phyloP scores from a whole-genome alignment of 1,140 invertebrate species.

The Macrotrachela quadricornifera region DNA sequence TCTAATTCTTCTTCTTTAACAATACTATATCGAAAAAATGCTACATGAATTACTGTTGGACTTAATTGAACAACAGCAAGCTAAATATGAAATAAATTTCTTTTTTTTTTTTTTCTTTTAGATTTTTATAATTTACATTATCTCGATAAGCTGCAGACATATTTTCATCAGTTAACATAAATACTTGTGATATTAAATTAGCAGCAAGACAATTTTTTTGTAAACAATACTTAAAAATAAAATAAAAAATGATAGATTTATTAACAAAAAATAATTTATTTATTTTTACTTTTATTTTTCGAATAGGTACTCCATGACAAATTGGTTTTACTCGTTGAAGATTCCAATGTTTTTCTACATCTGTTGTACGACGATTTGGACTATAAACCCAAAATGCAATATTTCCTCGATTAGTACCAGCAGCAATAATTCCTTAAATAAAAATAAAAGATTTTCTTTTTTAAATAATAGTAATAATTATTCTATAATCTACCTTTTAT shows the following conservation, averaged over 20 bases:
- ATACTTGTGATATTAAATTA: conserved; percentile 61
- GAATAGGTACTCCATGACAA: neutral
- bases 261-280: too few species aligned
- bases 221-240: conserved; percentile 25
- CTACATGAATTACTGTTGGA: conserved; percentile 37
- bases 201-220: conserved; percentile 44
- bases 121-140: conserved; percentile 13
- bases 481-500: conserved; percentile 24
- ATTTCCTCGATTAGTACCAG: conserved; percentile 68
- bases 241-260: too few species aligned
- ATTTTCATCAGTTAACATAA: conserved; percentile 57
- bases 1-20: conserved; percentile 45
- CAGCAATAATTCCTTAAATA: conserved; percentile 46
- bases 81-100: conserved; percentile 16
- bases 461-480: neutral
- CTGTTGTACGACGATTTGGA: conserved; percentile 15
- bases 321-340: conserved; percentile 22
- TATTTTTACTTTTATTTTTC: neutral
- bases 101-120: conserved; percentile 1
- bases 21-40: conserved; percentile 28
- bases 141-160: conserved; percentile 52
- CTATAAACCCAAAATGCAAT: conserved; percentile 62
- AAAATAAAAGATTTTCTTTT: conserved; percentile 10
- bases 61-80: conserved; percentile 37
- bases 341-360: conserved; percentile 31